A percentile compares a stretch with the other conserved stretches of the same genome.
Conservation (phyloP, 1,140 invertebrate genomes). For the Danaus melanippus region DNA sequence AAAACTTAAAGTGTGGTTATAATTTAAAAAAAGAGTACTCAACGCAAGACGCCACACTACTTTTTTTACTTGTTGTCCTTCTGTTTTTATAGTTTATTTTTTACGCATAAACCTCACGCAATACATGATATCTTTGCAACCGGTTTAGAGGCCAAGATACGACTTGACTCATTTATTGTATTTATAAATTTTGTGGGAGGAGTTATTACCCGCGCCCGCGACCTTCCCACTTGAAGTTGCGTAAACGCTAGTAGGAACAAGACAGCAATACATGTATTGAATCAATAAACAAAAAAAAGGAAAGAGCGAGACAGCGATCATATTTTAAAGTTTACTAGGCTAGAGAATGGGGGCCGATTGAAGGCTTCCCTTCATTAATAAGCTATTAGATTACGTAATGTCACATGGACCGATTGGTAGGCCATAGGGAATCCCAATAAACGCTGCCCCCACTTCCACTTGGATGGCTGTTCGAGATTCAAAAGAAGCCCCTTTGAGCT, state of each 20-base stretch:
- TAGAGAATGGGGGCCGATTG: constrained; percentile 64
- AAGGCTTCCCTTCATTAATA: constrained; percentile 67
- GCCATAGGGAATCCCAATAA: constrained; percentile 67
- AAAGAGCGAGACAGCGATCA: constrained; percentile 47
- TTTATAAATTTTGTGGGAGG: constrained; percentile 66
- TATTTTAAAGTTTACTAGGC: constrained; percentile 62
- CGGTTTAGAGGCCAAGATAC: constrained; percentile 36
- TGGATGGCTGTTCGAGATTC: constrained; percentile 65
- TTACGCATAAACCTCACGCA: constrained; percentile 50
- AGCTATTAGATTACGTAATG: constrained; percentile 69
- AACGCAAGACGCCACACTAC: too few species aligned
- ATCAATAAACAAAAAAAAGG: constrained; percentile 44
- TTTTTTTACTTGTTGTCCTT: too few species aligned
- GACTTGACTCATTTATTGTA: constrained; percentile 63
- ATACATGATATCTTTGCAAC: constrained; percentile 53
- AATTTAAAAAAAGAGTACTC: too few species aligned
- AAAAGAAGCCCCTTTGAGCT: constrained; percentile 65
- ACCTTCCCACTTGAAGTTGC: constrained; percentile 54
- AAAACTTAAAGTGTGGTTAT: too few species aligned
- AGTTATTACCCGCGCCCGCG: constrained; percentile 40
- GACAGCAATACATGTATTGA: constrained; percentile 44
- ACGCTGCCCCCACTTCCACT: constrained; percentile 63
- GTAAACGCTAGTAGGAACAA: constrained; percentile 40
- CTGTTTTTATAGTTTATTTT: constrained; percentile 60
- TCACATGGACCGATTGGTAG: constrained; percentile 62